Evolutionary conservation across 2,113 vertebrate genomes (phyloP), one percentile per base, ranked within the genome.

Genomic region (Oceanites oceanicus): DNA sequence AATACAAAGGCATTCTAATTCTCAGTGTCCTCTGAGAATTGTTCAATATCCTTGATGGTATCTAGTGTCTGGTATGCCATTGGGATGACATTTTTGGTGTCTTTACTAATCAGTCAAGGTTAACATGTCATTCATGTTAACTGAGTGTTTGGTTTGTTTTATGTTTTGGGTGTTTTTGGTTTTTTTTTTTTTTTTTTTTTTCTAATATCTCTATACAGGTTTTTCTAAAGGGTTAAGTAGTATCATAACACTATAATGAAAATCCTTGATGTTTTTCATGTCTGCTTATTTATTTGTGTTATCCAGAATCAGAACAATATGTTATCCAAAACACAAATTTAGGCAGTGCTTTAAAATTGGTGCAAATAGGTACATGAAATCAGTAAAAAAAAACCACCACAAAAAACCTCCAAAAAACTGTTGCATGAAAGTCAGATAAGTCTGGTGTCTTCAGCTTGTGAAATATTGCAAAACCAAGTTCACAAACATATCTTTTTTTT

Each of bases 1-100:
- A 80, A 86, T 77, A 75, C 74, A 92, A 92, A 96, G 84, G n/a
- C 66, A 95, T 93, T 95, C 74, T 76, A 95, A 94, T 97, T 88
- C 75, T 88, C 26, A 58, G 26, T 84, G 73, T 91, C 89, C 55
- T 92, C 90, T 88, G 92, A 95, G 70, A 96, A 62, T 88, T 75
- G 53, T 61, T 96, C 90, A 97, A 66, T 96, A 94, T 86, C 65
- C 79, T 96, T 80, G 74, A 96, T 95, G 34, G 71, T 90, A 88
- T 94, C 92, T 93, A 70, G 79, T 76, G 26, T 56, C 92, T 81
- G 40, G 26, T 92, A 92, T 78, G 80, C 88, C 82, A 89, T 13
- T 82, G 84, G 92, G 90, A 91, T 67, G 91, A 61, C 52, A 94
- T 89, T 90, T 93, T 81, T 73, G 22, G 47, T 94, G 59, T 95